phyloP scores from a whole-genome alignment of 2,113 vertebrate species.

The Arothron firmamentum region DNA sequence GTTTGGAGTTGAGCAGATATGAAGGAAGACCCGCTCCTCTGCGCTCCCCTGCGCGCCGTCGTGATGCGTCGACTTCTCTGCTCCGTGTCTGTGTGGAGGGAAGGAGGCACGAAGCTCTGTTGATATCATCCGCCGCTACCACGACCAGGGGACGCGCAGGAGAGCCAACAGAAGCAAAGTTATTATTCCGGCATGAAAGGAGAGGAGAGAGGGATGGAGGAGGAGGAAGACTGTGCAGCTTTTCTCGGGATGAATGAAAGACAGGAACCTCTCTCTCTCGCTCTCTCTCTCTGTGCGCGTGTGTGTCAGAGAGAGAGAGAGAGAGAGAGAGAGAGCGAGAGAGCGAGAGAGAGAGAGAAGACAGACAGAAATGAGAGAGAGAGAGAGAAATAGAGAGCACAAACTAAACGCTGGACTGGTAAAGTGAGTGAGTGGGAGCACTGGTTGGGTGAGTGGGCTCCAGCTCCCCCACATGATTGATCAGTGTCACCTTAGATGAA shows the following conservation, averaged over 20 bases:
- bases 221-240: conserved; percentile 37
- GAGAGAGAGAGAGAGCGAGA: not conserved
- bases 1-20: not conserved
- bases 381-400: not conserved
- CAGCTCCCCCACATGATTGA: conserved; percentile 33
- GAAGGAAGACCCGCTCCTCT: conserved; percentile 4
- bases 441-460: conserved; percentile 58
- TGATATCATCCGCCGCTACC: conserved; percentile 49
- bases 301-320: conserved; percentile 10
- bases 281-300: not conserved
- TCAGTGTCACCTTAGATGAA: no score
- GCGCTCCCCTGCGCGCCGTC: conserved; percentile 22
- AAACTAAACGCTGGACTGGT: conserved; percentile 40
- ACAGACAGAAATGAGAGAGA: not conserved
- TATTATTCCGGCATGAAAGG: conserved; percentile 21
- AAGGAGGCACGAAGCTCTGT: conserved; percentile 31
- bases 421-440: conserved; percentile 51
- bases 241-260: conserved; percentile 54
- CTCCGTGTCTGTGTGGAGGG: conserved; percentile 37
- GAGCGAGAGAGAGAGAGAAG: not conserved
- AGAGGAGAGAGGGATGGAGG: not conserved
- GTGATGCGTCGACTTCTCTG: conserved; percentile 48
- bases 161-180: conserved; percentile 24
- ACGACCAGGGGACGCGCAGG: conserved; percentile 12
- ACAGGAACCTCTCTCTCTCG: conserved; percentile 18